A percentile compares a stretch with the other conserved stretches of the same genome.
Conservation (phyloP, 2,888 invertebrate genomes). For the Cantharis lateralis region DNA sequence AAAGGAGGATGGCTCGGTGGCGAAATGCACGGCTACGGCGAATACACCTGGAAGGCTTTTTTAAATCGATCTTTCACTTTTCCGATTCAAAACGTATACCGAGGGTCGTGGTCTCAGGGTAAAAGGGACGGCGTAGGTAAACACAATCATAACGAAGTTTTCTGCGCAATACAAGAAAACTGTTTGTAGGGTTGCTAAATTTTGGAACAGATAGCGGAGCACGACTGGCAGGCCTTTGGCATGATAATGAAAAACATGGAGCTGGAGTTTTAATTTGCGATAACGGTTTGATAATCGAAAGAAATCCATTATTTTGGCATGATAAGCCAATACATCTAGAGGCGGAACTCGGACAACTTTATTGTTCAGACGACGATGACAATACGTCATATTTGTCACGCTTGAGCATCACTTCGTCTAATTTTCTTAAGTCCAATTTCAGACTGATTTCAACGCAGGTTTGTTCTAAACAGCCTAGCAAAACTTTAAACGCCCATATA, state of each 20-base stretch:
- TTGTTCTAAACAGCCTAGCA: not conserved
- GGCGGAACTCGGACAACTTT: not conserved
- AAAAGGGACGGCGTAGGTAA: constrained; percentile 59
- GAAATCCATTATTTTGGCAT: constrained; percentile 59
- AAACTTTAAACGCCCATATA: not conserved
- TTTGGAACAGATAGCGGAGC: constrained; percentile 62
- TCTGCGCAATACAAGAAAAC: no score
- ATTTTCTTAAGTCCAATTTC: not conserved
- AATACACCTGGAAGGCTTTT: constrained; percentile 63
- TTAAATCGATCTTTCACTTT: constrained; percentile 60
- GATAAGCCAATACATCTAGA: constrained; percentile 54
- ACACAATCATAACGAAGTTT: no score
- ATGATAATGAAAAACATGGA: constrained; percentile 63
- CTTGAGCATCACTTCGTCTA: not conserved
- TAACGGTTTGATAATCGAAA: constrained; percentile 59
- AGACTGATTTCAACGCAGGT: not conserved
- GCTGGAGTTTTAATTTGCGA: constrained; percentile 61
- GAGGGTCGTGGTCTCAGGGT: constrained; percentile 63
- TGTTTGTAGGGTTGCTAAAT: constrained; percentile 49
- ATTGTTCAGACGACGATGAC: not conserved
- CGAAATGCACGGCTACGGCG: constrained; percentile 63
- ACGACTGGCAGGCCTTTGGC: constrained; percentile 62
- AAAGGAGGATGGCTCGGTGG: constrained; percentile 64
- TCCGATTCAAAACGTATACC: constrained; percentile 59
- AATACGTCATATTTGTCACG: not conserved